Evolutionary conservation across 2,113 vertebrate species (phyloP), one percentile per base, ranked within the genome.

Genomic region (Motacilla tschutschensis): DNA sequence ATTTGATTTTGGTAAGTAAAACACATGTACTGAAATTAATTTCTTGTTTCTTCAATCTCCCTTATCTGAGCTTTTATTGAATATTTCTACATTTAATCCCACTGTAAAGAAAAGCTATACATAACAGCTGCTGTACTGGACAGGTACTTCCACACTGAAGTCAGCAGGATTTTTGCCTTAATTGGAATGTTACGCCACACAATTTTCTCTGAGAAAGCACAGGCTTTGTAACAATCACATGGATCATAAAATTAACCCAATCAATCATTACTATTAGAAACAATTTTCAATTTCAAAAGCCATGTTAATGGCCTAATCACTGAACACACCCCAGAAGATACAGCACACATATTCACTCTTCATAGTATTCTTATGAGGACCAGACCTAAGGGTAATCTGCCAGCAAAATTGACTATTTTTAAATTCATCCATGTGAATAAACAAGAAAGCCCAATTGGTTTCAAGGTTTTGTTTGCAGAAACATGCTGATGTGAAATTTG

Each of bases 171-270:
- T 83, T 79, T 28, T 76, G 18, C 26, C 20, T 31, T 40, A 9
- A 29, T 29, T 1, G 0, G 62, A 55, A 70, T 16, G 6, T 82
- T 25, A 50, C 0, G 1, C 26, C 28, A 53, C 40, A 19, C 5
- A 3, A 8, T 58, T 76, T 83, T 75, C 18, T 24, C n/a, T 58
- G 50, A 75, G 21, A 66, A 79, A 58, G 17, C 10, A 18, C 47
- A 35, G 43, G 35, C 53, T 48, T 75, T 59, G 5, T 43, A 54
- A 14, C 48, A 35, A 57, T 4, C 17, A 54, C 11, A 38, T 0
- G 6, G 36, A 26, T 33, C 17, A 82, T 36, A 22, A 48, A 50
- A 58, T 54, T 41, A 82, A 29, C 12, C 4, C 18, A 44, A 44
- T 48, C 13, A 57, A 78, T 40, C 17, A 46, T 54, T 46, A 29